phyloP scores from a whole-genome alignment of 2,797 vertebrate genomes.

The Microctenopoma stevenorrisi region DNA sequence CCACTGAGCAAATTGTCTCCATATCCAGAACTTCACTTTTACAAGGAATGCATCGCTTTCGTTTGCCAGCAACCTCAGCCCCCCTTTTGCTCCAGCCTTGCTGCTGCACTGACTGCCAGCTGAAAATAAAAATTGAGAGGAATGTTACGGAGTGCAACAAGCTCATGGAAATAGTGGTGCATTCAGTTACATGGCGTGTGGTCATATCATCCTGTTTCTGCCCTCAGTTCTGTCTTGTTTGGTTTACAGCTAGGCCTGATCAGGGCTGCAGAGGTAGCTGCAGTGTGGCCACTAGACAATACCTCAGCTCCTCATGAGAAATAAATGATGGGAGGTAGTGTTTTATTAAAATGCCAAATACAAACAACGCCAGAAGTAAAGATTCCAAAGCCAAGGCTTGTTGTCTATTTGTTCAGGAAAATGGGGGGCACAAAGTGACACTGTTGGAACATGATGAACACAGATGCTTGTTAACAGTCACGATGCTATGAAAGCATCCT shows the following conservation, averaged over 20 bases:
- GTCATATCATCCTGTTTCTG: slow-evolving; percentile 52
- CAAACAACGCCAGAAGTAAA: slow-evolving; percentile 33
- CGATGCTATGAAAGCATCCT: slow-evolving; percentile 28
- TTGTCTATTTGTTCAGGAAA: slow-evolving; percentile 52
- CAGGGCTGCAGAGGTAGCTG: slow-evolving; percentile 53
- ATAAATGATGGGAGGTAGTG: background rate
- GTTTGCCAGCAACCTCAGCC: slow-evolving; percentile 80
- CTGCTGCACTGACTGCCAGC: slow-evolving; percentile 68
- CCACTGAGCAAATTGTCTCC: slow-evolving; percentile 78
- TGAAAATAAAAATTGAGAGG: slow-evolving; percentile 71
- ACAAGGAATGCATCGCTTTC: slow-evolving; percentile 77
- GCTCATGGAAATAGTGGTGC: slow-evolving; percentile 56
- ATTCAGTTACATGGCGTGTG: slow-evolving; percentile 46
- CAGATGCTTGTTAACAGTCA: slow-evolving; percentile 57
- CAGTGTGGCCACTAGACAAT: slow-evolving; percentile 35
- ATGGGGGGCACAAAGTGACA: slow-evolving; percentile 24
- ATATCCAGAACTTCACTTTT: slow-evolving; percentile 77
- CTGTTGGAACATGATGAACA: slow-evolving; percentile 30
- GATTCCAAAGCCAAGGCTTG: slow-evolving; percentile 20
- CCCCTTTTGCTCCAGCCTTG: slow-evolving; percentile 60
- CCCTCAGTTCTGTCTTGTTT: slow-evolving; percentile 53
- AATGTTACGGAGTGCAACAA: slow-evolving; percentile 65
- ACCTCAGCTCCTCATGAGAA: slow-evolving; percentile 17
- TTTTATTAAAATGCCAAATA: slow-evolving; percentile 30
- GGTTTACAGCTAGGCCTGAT: slow-evolving; percentile 59